Percentiles rank a stretch among this genome's conserved stretches.
phyloP scores from a whole-genome alignment of 2,113 vertebrate species.

The Danionella cerebrum region DNA sequence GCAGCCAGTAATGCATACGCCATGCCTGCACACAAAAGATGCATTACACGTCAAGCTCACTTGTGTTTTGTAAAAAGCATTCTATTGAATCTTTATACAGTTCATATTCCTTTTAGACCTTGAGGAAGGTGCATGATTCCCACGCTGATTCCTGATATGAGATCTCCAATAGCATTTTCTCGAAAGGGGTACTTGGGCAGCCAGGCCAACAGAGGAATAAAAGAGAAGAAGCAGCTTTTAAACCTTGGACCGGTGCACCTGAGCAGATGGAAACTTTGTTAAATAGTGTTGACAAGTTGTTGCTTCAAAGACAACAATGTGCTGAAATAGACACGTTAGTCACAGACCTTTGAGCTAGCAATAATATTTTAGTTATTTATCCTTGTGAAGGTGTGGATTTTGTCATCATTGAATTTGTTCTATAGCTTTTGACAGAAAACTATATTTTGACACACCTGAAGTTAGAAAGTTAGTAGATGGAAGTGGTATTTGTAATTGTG shows the following conservation, averaged over 20 bases:
- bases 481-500: no score
- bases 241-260: conserved; percentile 68
- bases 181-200: conserved; percentile 77
- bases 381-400: no score
- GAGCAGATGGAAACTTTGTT: conserved; percentile 5
- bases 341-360: no score
- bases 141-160: conserved; percentile 82
- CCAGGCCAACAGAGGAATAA: conserved; percentile 76
- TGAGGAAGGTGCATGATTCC: conserved; percentile 92
- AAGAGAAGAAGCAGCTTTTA: conserved; percentile 60
- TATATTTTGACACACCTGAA: no score
- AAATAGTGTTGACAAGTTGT: neutral
- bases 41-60: neutral
- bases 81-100: no score
- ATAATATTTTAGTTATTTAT: no score
- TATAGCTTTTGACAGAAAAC: no score
- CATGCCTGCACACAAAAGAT: conserved; percentile 65
- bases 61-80: neutral
- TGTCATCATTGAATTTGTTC: no score
- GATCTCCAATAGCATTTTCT: conserved; percentile 76
- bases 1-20: conserved; percentile 83
- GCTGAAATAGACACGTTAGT: no score
- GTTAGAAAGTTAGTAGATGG: no score
- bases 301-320: neutral
- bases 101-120: conserved; percentile 57